A percentile compares a stretch with the other conserved stretches of the same genome.
phyloP scores from a whole-genome alignment of 2,797 vertebrate species.

The Loriculus beryllinus region DNA sequence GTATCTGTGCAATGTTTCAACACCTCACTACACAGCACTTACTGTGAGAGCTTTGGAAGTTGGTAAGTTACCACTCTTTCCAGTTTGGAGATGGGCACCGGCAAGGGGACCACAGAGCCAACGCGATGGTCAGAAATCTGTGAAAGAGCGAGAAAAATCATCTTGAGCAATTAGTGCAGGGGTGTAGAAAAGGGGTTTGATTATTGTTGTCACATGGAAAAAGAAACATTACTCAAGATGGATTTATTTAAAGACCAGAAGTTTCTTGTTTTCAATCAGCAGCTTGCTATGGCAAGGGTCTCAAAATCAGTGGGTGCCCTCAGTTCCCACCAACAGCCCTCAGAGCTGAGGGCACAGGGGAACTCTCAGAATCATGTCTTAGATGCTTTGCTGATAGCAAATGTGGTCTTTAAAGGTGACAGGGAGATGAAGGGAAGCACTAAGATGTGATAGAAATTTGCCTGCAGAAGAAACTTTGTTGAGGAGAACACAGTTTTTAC shows the following conservation, averaged over 20 bases:
- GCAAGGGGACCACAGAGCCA: not conserved
- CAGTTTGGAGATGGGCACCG: not conserved
- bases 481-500: not conserved
- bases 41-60: not conserved
- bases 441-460: not conserved
- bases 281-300: not conserved
- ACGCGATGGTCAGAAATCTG: not conserved
- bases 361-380: not conserved
- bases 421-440: not conserved
- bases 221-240: not conserved
- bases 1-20: constrained; percentile 60
- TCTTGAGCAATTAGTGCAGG: not conserved
- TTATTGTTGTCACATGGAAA: not conserved
- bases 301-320: not conserved
- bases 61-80: constrained; percentile 23
- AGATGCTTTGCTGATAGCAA: not conserved
- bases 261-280: not conserved
- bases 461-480: not conserved
- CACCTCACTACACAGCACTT: constrained; percentile 30
- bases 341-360: not conserved
- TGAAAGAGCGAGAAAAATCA: not conserved
- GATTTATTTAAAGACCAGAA: not conserved
- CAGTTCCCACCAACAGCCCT: not conserved
- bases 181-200: not conserved
- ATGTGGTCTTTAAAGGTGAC: not conserved